phyloP scores from a whole-genome alignment of 2,888 invertebrate genomes.

The Platycheirus albimanus region DNA sequence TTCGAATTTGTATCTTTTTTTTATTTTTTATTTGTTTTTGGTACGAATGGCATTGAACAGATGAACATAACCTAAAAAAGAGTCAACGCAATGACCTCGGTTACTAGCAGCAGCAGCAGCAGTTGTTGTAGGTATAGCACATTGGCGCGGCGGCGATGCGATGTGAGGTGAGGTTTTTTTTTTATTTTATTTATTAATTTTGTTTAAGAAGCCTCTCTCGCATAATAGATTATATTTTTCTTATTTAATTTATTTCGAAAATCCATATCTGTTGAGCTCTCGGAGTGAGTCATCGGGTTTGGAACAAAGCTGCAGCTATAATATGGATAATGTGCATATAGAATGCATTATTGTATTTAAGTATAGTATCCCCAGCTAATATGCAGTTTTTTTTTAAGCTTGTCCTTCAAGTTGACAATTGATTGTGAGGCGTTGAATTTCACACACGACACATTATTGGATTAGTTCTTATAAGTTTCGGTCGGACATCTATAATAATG shows the following conservation, averaged over 20 bases:
- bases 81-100: conserved; percentile 72
- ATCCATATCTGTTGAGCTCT: conserved; percentile 54
- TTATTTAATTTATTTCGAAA: conserved; percentile 62
- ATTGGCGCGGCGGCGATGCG: conserved; percentile 33
- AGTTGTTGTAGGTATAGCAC: too few relatives aligned
- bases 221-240: conserved; percentile 54
- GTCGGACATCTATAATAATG: conserved; percentile 13
- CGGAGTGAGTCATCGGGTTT: conserved; percentile 58
- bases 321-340: background rate
- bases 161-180: conserved; percentile 49
- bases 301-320: conserved; percentile 38
- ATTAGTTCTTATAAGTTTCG: conserved; percentile 31
- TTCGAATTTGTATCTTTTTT: conserved; percentile 72
- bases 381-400: conserved; percentile 28
- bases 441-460: conserved; percentile 26
- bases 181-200: conserved; percentile 28
- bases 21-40: conserved; percentile 2
- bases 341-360: too few relatives aligned
- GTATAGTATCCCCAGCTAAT: conserved; percentile 37
- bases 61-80: conserved; percentile 75
- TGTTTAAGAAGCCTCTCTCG: conserved; percentile 59
- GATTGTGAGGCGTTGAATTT: conserved; percentile 25
- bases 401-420: conserved; percentile 53
- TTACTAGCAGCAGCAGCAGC: conserved; percentile 40
- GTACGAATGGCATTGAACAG: conserved; percentile 72